phyloP scores from a whole-genome alignment of 1,140 invertebrate genomes.

The Drosophila lini region DNA sequence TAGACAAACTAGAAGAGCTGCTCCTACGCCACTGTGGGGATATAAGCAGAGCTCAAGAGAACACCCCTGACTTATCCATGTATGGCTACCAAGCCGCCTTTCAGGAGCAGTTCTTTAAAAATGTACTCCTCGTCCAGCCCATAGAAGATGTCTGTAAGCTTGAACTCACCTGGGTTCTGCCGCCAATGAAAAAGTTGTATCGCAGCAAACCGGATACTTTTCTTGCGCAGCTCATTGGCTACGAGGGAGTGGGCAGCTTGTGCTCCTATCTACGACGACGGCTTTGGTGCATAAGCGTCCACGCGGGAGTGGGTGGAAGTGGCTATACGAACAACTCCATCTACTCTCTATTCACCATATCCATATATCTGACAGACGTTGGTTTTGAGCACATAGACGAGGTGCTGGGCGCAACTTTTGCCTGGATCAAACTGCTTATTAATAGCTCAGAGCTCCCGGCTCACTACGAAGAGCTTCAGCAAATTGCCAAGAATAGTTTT shows the following conservation, averaged over 20 bases:
- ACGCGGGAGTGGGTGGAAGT: constrained; percentile 89
- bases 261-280: constrained; percentile 92
- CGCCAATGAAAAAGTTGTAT: constrained; percentile 88
- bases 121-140: constrained; percentile 91
- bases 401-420: constrained; percentile 89
- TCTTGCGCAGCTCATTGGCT: constrained; percentile 92
- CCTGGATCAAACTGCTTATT: constrained; percentile 90
- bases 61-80: constrained; percentile 86
- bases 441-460: constrained; percentile 86
- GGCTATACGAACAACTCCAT: constrained; percentile 88
- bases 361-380: constrained; percentile 91
- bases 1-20: constrained; percentile 89
- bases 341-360: constrained; percentile 90
- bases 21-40: constrained; percentile 87
- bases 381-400: constrained; percentile 90
- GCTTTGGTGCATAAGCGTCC: constrained; percentile 93
- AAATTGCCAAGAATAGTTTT: constrained; percentile 90
- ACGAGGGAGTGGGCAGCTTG: constrained; percentile 95
- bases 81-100: constrained; percentile 86
- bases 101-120: constrained; percentile 87
- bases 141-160: constrained; percentile 89
- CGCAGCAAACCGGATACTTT: constrained; percentile 91
- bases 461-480: constrained; percentile 83
- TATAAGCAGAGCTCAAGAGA: constrained; percentile 87
- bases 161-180: constrained; percentile 92